These are phyloP conservation scores for Augochlorella aurata DNA, from an alignment of 2,888 invertebrate species.

Conservation along the genomic window DNA sequence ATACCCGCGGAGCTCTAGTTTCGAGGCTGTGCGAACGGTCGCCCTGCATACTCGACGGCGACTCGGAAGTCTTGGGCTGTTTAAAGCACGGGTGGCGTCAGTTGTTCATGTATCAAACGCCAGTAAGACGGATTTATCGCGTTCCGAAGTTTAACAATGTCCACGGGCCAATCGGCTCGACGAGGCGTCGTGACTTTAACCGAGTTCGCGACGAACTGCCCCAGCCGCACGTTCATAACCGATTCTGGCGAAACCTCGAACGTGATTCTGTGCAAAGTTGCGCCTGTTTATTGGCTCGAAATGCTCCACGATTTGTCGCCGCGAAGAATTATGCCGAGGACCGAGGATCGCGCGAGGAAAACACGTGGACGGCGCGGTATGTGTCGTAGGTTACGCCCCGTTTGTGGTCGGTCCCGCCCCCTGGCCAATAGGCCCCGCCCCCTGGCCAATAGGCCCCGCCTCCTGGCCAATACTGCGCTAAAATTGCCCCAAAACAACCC, in stretches of 20 bases:
- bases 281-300: conserved; percentile 55
- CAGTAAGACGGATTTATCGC: conserved; percentile 63
- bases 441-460: no score
- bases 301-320: conserved; percentile 27
- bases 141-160: conserved; percentile 68
- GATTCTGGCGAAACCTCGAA: conserved; percentile 54
- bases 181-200: conserved; percentile 60
- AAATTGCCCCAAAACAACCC: no score
- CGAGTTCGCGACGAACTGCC: conserved; percentile 64
- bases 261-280: conserved; percentile 56
- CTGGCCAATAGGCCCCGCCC: no score
- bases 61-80: neutral
- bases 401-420: no score
- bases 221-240: conserved; percentile 21
- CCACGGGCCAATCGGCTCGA: conserved; percentile 32
- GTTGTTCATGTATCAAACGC: conserved; percentile 50
- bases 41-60: conserved; percentile 26
- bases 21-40: conserved; percentile 1
- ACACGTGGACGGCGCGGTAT: neutral
- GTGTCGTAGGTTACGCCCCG: no score
- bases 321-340: conserved; percentile 50
- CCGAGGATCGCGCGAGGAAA: conserved; percentile 1
- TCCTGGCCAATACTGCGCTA: no score
- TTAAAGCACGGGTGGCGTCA: neutral
- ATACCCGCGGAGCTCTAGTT: neutral